phyloP scores from a whole-genome alignment of 1,140 invertebrate genomes.

The Teleogryllus occipitalis region DNA sequence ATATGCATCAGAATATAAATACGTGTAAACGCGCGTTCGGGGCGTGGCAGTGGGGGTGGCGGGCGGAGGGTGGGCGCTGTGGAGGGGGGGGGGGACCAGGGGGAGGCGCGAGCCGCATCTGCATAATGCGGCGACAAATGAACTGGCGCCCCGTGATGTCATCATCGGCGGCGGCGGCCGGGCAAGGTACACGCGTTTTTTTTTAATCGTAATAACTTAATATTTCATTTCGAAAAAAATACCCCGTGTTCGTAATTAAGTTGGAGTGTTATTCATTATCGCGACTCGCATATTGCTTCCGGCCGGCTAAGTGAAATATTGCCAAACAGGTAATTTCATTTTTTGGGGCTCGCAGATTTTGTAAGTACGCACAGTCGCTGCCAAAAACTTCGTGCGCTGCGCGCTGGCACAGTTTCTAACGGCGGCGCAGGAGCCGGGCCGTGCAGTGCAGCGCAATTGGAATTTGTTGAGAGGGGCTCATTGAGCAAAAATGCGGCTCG shows the following conservation, averaged over 20 bases:
- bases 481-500: too few relatives aligned
- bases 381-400: too few relatives aligned
- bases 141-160: background rate
- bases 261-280: conserved; percentile 5
- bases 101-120: background rate
- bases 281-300: background rate
- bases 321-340: conserved; percentile 4
- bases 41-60: background rate
- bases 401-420: too few relatives aligned
- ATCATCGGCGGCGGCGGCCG: background rate
- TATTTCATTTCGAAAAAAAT: background rate
- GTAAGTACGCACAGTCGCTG: background rate
- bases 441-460: too few relatives aligned
- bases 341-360: conserved; percentile 3
- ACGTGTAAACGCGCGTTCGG: background rate
- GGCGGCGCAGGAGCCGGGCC: too few relatives aligned
- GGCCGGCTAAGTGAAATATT: conserved; percentile 1
- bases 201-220: conserved; percentile 2
- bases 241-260: background rate
- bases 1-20: background rate
- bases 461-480: too few relatives aligned
- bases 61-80: background rate
- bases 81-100: background rate
- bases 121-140: background rate
- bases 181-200: background rate